Evolutionary conservation across 2,888 invertebrate species (phyloP).

Genomic region (Xanthorhoe designata): DNA sequence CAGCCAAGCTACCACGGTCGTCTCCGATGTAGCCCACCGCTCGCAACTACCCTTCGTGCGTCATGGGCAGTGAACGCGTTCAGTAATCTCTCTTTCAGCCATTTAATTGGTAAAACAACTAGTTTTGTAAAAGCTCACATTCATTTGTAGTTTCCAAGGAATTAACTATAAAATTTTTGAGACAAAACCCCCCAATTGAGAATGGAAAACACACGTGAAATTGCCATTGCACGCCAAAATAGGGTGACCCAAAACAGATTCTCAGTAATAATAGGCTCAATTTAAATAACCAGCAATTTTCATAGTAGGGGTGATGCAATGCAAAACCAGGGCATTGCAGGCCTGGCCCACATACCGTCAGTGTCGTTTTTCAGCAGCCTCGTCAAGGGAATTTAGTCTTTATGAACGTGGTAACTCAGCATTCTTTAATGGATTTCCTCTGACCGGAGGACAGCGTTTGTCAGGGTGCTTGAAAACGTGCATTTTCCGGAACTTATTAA

Average conservation of each 20-base stretch:
- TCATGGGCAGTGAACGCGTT: too few relatives aligned
- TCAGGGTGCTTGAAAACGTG: constrained; percentile 34
- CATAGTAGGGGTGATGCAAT: constrained; percentile 54
- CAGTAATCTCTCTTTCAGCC: too few relatives aligned
- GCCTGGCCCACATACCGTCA: constrained; percentile 69
- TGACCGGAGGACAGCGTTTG: constrained; percentile 29
- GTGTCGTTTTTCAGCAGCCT: constrained; percentile 59
- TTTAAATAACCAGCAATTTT: constrained; percentile 45
- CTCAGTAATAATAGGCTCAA: constrained; percentile 32
- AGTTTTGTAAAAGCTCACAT: too few relatives aligned
- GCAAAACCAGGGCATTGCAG: constrained; percentile 80
- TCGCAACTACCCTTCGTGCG: too few relatives aligned
- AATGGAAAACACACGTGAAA: constrained; percentile 16
- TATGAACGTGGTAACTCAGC: constrained; percentile 45
- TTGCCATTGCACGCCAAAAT: constrained; percentile 15
- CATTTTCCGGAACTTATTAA: constrained; percentile 30
- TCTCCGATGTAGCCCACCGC: too few relatives aligned
- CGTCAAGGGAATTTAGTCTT: constrained; percentile 59
- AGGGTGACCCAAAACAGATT: constrained; percentile 22
- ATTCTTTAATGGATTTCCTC: constrained; percentile 51
- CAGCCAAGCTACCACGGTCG: too few relatives aligned
- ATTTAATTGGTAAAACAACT: too few relatives aligned
- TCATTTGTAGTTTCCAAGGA: too few relatives aligned
- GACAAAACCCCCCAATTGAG: not conserved
- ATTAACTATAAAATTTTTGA: too few relatives aligned